Evolutionary conservation across 2,113 vertebrate species (phyloP), one percentile per base, ranked within the genome.

Genomic region (Passer montanus): DNA sequence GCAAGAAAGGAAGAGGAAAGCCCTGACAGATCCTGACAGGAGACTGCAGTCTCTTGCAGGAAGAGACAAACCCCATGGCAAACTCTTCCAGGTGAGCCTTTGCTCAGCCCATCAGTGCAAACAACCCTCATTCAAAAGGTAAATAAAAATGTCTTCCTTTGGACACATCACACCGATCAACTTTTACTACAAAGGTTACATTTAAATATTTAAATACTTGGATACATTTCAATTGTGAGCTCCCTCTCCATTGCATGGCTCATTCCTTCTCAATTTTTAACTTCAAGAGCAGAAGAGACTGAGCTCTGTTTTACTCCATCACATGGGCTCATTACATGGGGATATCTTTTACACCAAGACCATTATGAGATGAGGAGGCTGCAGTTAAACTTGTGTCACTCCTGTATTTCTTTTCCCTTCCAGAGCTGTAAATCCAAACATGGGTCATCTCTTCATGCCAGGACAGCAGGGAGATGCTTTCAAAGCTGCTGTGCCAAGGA

Each of bases 361-460:
- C 27, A 19, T 20, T 23, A 66, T 1, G 0, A 64, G 67, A 39
- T 33, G 22, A 52, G 23, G 47, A 64, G 6, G 52, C 63, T 56
- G 43, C 55, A 49, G 31, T 0, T 33, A 33, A 11, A 21, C 30
- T 66, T 64, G 30, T 22, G 15, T 17, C 68, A 33, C 28, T 13
- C 13, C 41, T 53, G 0, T 4, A 23, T n/a, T 78, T 41, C 56
- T 56, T 80, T 33, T 49, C 26, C 39, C 28, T 47, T 35, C 27
- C 43, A 39, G 13, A 70, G 22, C 13, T 0, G 0, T 27, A 59
- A 22, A 68, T 35, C 28, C 62, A 37, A 50, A 39, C 33, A 24
- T 0, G 0, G 10, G 33, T 6, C 20, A 27, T 14, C 6, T 52
- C 59, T 15, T 72, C 2, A 12, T 18, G 22, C 2, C 7, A 72